Evolutionary conservation across 2,888 invertebrate genomes (phyloP).

Genomic region (Tenthredo distinguenda): DNA sequence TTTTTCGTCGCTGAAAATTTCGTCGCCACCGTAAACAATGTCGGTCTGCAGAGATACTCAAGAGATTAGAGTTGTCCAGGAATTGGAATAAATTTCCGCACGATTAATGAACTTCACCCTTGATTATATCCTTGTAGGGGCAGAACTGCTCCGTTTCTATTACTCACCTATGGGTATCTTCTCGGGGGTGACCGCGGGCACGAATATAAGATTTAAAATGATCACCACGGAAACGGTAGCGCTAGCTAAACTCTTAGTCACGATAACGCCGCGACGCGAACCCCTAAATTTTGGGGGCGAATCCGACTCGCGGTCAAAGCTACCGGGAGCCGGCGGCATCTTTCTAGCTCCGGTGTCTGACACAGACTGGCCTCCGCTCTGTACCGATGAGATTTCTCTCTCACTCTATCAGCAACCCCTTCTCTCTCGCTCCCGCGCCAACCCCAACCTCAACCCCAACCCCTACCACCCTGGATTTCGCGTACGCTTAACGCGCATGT

Average conservation of each 20-base stretch:
- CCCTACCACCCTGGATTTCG: conserved; percentile 59
- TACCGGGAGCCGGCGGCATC: conserved; percentile 73
- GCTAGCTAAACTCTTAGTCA: background rate
- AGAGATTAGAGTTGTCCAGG: background rate
- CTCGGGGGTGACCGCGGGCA: conserved; percentile 66
- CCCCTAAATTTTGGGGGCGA: conserved; percentile 55
- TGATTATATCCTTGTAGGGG: background rate
- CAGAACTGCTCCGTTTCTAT: background rate
- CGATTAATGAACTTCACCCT: background rate
- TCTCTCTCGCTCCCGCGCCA: conserved; percentile 53
- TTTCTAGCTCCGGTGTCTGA: conserved; percentile 75
- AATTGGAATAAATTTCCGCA: background rate
- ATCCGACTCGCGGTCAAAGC: conserved; percentile 66
- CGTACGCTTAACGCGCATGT: conserved; percentile 71
- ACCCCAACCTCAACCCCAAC: conserved; percentile 51
- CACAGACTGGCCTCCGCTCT: conserved; percentile 74
- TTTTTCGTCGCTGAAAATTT: background rate
- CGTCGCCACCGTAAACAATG: background rate
- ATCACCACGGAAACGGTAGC: conserved; percentile 49
- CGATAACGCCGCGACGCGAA: conserved; percentile 48
- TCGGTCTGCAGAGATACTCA: background rate
- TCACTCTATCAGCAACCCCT: conserved; percentile 53
- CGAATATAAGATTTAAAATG: conserved; percentile 61
- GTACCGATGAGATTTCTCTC: conserved; percentile 70
- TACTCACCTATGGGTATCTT: conserved; percentile 72